Evolutionary conservation across 2,888 invertebrate genomes (phyloP), one percentile per base, ranked within the genome.

Genomic region (Leptinotarsa peninsularis): DNA sequence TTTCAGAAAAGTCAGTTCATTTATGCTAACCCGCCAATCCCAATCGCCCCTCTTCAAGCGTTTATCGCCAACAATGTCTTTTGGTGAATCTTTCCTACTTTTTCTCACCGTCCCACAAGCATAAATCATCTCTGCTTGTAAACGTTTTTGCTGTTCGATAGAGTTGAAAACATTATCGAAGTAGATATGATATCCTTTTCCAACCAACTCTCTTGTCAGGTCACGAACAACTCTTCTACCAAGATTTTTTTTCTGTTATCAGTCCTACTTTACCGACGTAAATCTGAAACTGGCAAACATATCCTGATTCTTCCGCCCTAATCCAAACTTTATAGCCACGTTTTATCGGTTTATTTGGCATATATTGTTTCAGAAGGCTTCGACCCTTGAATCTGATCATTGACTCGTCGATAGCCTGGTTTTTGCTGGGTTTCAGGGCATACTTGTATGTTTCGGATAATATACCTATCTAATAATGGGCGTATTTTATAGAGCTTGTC

Each of bases 101-200:
- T 27, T 27, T 4, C 27, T 27, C 27, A 27, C 27, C 4, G 27
- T 27, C 27, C 27, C 4, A 27, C 4, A 27, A 27, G 4, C 27
- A 27, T 27, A 27, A 27, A 4, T 27, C 27, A 4, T 27, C 27
- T 27, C 0, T 27, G 27, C 27, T 23, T 23, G 21, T 21, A 21
- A 21, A 21, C 21, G 21, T 21, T 23, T 75, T 67, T 72, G 66
- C n/a, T 76, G 67, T 21, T 72, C 52, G 18, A 76, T 56, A 15
- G 76, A 74, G 75, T 71, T 79, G 72, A 82, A 81, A 74, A 74
- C 80, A 75, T 81, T 80, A 63, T 81, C 78, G 58, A 81, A 79
- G 69, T 78, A 79, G 18, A 80, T 69, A 54, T 67, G 43, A 75
- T 79, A 73, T 27, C 66, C 43, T 73, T 80, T 80, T 49, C 74